phyloP scores from a whole-genome alignment of 2,888 invertebrate species.

The Pammene fasciana region DNA sequence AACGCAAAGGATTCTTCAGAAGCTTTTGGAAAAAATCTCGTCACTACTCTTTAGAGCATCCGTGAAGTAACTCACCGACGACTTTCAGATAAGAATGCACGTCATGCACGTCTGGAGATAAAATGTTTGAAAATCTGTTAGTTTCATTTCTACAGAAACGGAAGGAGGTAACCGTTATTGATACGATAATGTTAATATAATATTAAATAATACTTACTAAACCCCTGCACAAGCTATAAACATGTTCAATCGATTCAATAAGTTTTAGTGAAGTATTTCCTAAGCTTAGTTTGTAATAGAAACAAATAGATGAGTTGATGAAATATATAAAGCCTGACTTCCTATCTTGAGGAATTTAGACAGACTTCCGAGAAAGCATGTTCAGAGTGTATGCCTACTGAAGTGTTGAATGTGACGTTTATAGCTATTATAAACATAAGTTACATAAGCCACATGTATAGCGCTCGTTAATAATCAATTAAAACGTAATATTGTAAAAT shows the following conservation, averaged over 20 bases:
- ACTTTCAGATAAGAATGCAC: neutral
- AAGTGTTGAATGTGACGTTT: slow-evolving; percentile 18
- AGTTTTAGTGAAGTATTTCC: slow-evolving; percentile 30
- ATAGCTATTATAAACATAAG: slow-evolving; percentile 23
- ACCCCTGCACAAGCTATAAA: slow-evolving; percentile 32
- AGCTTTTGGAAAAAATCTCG: slow-evolving; percentile 94
- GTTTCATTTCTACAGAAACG: slow-evolving; percentile 12
- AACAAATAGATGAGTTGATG: slow-evolving; percentile 24
- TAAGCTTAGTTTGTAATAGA: slow-evolving; percentile 34
- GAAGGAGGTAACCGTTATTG: slow-evolving; percentile 18
- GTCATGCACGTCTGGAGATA: neutral
- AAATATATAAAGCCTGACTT: slow-evolving; percentile 27
- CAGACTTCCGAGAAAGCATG: slow-evolving; percentile 7
- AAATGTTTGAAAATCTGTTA: neutral
- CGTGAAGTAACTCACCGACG: slow-evolving; percentile 76
- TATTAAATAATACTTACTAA: slow-evolving; percentile 24
- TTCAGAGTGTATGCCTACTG: slow-evolving; percentile 15
- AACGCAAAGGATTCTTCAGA: slow-evolving; percentile 94
- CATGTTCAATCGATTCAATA: slow-evolving; percentile 32
- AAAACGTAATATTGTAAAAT: slow-evolving; percentile 29
- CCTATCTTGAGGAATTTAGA: slow-evolving; percentile 8
- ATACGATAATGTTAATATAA: slow-evolving; percentile 14
- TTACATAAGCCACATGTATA: slow-evolving; percentile 49
- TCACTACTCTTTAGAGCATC: slow-evolving; percentile 93
- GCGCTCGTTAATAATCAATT: slow-evolving; percentile 43